Evolutionary conservation across 2,113 vertebrate genomes (phyloP), one percentile per base, ranked within the genome.

Genomic region (Lathamus discolor): DNA sequence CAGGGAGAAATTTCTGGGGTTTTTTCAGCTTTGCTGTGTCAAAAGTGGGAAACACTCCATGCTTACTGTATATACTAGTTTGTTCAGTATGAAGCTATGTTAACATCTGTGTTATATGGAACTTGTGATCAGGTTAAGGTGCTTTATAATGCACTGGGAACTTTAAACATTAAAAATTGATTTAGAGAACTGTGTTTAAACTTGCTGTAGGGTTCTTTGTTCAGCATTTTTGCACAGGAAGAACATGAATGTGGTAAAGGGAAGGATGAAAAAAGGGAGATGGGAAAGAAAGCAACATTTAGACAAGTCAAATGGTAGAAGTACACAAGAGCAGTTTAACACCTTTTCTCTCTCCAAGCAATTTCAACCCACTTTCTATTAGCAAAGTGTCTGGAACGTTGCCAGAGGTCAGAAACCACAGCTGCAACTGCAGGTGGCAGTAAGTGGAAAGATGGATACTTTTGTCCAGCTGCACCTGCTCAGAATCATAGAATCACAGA

Each of bases 1-100:
- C 17, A 43, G 19, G 39, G 25, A 86, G 25, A 51, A 73, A 43
- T 10, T 44, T 19, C 9, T 19, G 25, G 0, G 0, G 0, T 48
- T 80, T 80, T 37, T 81, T 49, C 51, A 54, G 46, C 41, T 69
- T 62, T 48, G n/a, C 17, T 19, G 17, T 66, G 29, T 74, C 73
- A 57, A 52, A 35, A 51, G 13, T 3, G 35, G 39, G 33, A 51
- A 82, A 48, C 11, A 3, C 25, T 46, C 8, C 0, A 1, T 5
- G 6, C n/a, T 77, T 33, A 27, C 5, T 12, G 35, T 11, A 7
- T 14, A 2, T 17, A 46, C 16, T 14, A 15, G 22, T 39, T 81
- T 23, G 16, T 33, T 73, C 63, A 46, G 43, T 8, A 25, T 4
- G 39, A 28, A 75, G 18, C n/a, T 48, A 23, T 1, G 12, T 35